phyloP scores from a whole-genome alignment of 2,797 vertebrate species.

The Gallinago nigripennis region DNA sequence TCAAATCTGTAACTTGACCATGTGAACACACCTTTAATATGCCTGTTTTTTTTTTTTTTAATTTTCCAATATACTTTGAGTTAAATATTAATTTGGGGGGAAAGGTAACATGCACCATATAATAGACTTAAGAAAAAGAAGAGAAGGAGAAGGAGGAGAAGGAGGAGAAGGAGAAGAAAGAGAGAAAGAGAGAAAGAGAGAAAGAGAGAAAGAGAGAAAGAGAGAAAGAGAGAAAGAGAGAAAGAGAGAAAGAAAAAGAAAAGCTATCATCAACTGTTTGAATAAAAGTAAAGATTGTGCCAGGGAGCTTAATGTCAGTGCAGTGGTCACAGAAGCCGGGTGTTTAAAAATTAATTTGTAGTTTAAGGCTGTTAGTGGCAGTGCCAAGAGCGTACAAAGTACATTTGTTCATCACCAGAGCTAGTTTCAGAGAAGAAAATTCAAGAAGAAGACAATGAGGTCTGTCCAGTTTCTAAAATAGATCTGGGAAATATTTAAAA shows the following conservation, averaged over 20 bases:
- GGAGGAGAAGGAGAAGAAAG: no score
- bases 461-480: slow-evolving; percentile 41
- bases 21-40: slow-evolving; percentile 32
- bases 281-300: slow-evolving; percentile 40
- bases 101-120: slow-evolving; percentile 49
- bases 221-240: no score
- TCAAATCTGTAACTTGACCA: slow-evolving; percentile 5
- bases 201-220: no score
- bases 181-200: no score
- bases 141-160: no score
- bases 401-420: slow-evolving; percentile 59
- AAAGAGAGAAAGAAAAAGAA: not conserved
- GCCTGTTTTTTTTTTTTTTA: not conserved
- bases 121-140: not conserved
- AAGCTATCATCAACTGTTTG: slow-evolving; percentile 21
- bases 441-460: slow-evolving; percentile 45
- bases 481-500: slow-evolving; percentile 27
- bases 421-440: slow-evolving; percentile 32
- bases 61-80: slow-evolving; percentile 60
- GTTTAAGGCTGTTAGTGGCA: slow-evolving; percentile 59
- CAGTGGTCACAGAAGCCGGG: slow-evolving; percentile 53
- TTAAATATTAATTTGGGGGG: slow-evolving; percentile 67
- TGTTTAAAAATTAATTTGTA: slow-evolving; percentile 75
- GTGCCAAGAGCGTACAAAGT: slow-evolving; percentile 52
- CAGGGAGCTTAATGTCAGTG: slow-evolving; percentile 65